A percentile compares a stretch with the other conserved stretches of the same genome.
phyloP scores from a whole-genome alignment of 2,797 vertebrate species.

The Parauchenoglanis punctatus region DNA sequence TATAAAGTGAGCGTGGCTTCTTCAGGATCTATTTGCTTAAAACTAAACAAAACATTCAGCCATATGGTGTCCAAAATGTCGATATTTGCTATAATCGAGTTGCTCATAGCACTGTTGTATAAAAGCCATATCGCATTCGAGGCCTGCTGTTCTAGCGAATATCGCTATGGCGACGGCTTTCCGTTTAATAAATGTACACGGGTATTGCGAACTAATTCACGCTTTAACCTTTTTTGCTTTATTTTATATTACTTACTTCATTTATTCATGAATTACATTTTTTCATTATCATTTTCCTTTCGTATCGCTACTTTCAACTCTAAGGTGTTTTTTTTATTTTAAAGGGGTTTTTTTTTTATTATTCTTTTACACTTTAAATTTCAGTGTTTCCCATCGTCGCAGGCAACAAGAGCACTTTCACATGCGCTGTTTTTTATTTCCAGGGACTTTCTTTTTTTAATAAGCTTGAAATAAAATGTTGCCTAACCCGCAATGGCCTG shows the following conservation, averaged over 20 bases:
- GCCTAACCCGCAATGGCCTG: neutral
- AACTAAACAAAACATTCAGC: too few species aligned
- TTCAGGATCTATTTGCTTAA: too few species aligned
- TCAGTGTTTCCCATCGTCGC: too few species aligned
- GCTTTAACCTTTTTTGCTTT: neutral
- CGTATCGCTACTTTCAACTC: neutral
- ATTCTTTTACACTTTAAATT: neutral
- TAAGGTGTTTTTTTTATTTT: neutral
- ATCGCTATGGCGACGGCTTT: too few species aligned
- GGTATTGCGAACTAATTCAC: too few species aligned
- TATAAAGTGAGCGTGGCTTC: too few species aligned
- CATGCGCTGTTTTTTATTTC: neutral
- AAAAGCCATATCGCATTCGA: too few species aligned
- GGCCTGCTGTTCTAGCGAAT: too few species aligned
- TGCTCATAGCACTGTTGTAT: too few species aligned
- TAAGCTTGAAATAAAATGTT: constrained; percentile 8
- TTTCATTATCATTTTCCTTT: neutral
- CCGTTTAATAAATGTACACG: too few species aligned
- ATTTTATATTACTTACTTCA: neutral
- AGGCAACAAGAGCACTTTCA: neutral
- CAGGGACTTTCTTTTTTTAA: neutral
- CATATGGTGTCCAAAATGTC: too few species aligned
- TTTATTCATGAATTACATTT: neutral
- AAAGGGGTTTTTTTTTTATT: neutral
- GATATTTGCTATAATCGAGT: too few species aligned